phyloP scores from a whole-genome alignment of 2,113 vertebrate genomes.

The Prinia subflava region DNA sequence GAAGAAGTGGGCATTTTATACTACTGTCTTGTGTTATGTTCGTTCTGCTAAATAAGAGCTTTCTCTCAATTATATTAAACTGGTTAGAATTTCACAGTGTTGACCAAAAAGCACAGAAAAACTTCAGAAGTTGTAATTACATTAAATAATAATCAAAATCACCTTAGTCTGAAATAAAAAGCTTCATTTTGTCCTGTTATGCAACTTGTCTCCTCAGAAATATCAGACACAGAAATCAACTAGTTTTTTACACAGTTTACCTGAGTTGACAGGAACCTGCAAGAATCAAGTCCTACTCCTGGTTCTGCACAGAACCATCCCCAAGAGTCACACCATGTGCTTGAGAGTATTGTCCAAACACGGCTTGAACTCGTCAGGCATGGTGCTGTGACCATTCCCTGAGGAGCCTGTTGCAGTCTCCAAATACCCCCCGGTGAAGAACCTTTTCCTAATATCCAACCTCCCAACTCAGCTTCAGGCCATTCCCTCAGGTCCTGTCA shows the following conservation, averaged over 20 bases:
- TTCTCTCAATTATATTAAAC: not conserved
- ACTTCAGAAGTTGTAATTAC: not conserved
- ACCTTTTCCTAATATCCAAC: not conserved
- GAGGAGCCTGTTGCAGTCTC: not conserved
- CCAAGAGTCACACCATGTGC: not conserved
- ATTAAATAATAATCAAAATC: not conserved
- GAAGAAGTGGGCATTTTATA: not conserved
- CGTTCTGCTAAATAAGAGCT: rapidly evolving
- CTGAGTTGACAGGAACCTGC: not conserved
- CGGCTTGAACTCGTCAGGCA: not conserved
- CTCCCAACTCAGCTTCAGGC: rapidly evolving
- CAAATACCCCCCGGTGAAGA: not conserved
- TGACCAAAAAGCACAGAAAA: not conserved
- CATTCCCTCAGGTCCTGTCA: not conserved
- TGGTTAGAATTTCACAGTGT: not conserved
- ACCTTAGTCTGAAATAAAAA: not conserved
- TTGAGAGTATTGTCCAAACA: not conserved
- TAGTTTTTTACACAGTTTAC: not conserved
- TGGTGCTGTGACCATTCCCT: not conserved
- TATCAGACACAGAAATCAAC: not conserved
- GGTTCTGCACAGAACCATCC: not conserved
- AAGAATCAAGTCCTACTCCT: not conserved
- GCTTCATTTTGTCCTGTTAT: not conserved
- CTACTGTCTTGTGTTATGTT: rapidly evolving
- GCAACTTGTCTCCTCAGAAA: not conserved